phyloP scores from a whole-genome alignment of 1,140 invertebrate species.

The Heliothis virescens region DNA sequence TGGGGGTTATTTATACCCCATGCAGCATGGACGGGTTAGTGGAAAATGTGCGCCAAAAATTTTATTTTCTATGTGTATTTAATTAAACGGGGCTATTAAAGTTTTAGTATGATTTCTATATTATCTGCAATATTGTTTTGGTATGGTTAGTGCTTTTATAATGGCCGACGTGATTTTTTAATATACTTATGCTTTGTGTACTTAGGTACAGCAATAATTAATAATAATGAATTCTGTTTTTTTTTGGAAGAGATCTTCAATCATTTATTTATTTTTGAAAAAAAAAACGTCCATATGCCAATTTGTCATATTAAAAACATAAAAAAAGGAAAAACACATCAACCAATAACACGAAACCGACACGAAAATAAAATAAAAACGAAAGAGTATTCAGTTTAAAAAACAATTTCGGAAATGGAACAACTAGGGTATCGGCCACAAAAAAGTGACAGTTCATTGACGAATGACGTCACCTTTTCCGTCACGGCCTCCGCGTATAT shows the following conservation, averaged over 20 bases:
- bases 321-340: neutral
- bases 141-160: no score
- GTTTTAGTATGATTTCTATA: no score
- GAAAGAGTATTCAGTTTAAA: constrained; percentile 43
- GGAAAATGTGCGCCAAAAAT: constrained; percentile 36
- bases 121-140: no score
- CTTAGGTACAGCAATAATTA: no score
- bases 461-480: constrained; percentile 55
- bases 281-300: neutral
- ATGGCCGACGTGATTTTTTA: no score
- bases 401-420: constrained; percentile 47
- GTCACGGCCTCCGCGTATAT: constrained; percentile 47
- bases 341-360: constrained; percentile 2
- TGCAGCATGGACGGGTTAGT: constrained; percentile 49
- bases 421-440: constrained; percentile 43
- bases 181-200: no score
- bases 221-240: no score
- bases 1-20: constrained; percentile 52
- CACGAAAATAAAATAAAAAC: neutral
- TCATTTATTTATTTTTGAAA: neutral
- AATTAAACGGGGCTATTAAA: no score
- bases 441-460: constrained; percentile 55
- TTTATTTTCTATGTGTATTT: neutral
- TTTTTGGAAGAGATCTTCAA: no score
- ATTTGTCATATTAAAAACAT: neutral